Percentiles rank a stretch among this genome's conserved stretches.
These are phyloP conservation scores for Podargus strigoides DNA, from an alignment of 2,797 vertebrate genomes.

Conservation along the genomic window DNA sequence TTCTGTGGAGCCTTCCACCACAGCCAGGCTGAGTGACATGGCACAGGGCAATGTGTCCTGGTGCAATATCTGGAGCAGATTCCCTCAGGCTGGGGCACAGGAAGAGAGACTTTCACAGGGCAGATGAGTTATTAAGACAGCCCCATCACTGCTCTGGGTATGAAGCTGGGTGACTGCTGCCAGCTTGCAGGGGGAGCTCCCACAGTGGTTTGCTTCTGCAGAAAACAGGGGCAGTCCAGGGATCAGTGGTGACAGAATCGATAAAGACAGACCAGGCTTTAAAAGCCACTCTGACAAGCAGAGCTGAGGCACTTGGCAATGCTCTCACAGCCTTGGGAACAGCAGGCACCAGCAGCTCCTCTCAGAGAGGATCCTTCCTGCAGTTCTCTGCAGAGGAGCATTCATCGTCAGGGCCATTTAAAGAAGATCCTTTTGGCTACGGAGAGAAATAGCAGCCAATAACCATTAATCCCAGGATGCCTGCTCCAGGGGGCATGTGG, in stretches of 20 bases:
- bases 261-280: background rate
- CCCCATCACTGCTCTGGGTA: too few relatives aligned
- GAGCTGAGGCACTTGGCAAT: background rate
- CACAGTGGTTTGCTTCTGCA: background rate
- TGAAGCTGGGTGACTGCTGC: background rate
- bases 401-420: background rate
- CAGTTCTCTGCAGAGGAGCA: background rate
- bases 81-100: background rate
- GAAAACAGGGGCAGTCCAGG: background rate
- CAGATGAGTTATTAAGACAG: background rate
- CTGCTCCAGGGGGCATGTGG: too few relatives aligned
- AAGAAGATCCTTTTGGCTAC: background rate
- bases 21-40: background rate
- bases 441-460: background rate
- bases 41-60: background rate
- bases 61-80: background rate
- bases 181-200: background rate
- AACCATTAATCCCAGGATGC: background rate
- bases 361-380: background rate
- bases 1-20: background rate
- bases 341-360: background rate
- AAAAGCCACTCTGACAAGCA: background rate
- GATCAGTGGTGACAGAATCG: background rate
- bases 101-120: too few relatives aligned
- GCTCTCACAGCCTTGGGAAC: background rate